Conservation (phyloP, 2,113 vertebrate species). For the Pachyramphus minor region DNA sequence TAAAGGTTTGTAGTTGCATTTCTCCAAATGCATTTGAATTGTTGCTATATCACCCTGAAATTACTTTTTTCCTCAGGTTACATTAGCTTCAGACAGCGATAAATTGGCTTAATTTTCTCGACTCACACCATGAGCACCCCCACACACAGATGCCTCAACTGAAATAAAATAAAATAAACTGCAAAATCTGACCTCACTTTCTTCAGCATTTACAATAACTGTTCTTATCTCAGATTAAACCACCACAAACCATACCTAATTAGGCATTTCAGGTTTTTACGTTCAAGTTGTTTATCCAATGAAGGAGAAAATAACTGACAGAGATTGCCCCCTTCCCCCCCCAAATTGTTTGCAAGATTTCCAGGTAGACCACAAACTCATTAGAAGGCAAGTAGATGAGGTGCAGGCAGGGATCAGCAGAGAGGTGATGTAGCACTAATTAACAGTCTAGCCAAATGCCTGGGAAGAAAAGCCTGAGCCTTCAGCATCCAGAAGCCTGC, state of each 20-base stretch:
- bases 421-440: conserved; percentile 4
- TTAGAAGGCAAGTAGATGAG: neutral
- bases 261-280: neutral
- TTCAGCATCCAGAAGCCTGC: neutral
- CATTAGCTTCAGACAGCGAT: neutral
- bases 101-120: neutral
- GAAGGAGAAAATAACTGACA: neutral
- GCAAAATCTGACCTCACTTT: neutral
- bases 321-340: neutral
- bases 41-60: neutral
- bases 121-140: neutral
- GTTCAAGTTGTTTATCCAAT: neutral
- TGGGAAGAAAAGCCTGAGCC: neutral
- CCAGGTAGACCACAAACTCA: conserved; percentile 35
- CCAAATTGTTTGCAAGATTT: neutral
- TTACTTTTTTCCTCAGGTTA: neutral
- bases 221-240: neutral
- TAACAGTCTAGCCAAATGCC: conserved; percentile 7
- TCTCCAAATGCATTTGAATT: neutral
- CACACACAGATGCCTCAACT: neutral
- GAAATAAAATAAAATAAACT: neutral
- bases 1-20: neutral
- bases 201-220: neutral
- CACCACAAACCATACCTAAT: neutral
- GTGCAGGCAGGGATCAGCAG: neutral